phyloP scores from a whole-genome alignment of 2,888 invertebrate genomes.

The Idaea straminata region DNA sequence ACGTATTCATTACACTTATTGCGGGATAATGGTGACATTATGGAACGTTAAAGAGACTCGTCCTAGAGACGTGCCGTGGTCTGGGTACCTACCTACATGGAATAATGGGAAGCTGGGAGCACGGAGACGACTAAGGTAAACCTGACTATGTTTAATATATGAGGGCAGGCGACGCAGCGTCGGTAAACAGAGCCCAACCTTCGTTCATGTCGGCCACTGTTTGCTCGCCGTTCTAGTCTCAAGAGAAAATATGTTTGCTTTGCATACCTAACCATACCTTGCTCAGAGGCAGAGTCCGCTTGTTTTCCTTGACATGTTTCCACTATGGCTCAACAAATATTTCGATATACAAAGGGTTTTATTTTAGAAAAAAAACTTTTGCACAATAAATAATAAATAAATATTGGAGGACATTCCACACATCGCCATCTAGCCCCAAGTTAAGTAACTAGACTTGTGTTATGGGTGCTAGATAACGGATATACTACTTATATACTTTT shows the following conservation, averaged over 20 bases:
- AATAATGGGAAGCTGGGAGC: conserved; percentile 38
- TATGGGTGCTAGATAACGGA: no score
- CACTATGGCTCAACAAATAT: conserved; percentile 57
- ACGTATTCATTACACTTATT: conserved; percentile 73
- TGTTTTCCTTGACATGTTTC: conserved; percentile 72
- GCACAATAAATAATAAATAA: no score
- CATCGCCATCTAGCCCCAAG: no score
- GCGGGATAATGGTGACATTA: conserved; percentile 49
- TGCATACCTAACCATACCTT: conserved; percentile 70
- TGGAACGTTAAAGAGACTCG: conserved; percentile 39
- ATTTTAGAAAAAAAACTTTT: neutral
- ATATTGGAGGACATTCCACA: no score
- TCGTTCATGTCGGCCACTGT: conserved; percentile 70
- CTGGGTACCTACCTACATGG: conserved; percentile 26
- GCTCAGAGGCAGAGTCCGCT: conserved; percentile 50
- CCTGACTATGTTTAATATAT: conserved; percentile 76
- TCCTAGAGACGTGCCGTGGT: conserved; percentile 32
- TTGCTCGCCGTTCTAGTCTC: conserved; percentile 76
- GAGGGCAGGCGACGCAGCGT: conserved; percentile 76
- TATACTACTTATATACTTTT: no score
- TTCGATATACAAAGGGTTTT: conserved; percentile 5
- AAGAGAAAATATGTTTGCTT: conserved; percentile 78
- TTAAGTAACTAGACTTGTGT: no score
- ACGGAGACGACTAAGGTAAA: conserved; percentile 57
- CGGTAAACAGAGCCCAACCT: conserved; percentile 73